phyloP scores from a whole-genome alignment of 92 coral and sea anemone genomes.

The Metridium senile region DNA sequence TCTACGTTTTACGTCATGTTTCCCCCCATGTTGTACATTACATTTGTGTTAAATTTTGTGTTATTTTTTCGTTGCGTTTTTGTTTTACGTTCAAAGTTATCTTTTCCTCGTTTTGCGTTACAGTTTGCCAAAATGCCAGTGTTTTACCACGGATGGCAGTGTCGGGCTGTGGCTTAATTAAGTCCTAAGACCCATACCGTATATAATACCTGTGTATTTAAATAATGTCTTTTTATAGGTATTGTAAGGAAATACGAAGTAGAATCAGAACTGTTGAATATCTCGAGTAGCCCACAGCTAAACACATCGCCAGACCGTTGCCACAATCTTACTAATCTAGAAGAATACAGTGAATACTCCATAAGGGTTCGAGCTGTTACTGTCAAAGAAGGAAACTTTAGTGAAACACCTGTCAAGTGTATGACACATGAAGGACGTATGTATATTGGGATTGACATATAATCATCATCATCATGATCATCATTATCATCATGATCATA shows the following conservation, averaged over 20 bases:
- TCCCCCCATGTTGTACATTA: too few relatives aligned
- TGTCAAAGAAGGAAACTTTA: slow-evolving; percentile 16
- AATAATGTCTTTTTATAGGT: too few relatives aligned
- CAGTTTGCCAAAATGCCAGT: too few relatives aligned
- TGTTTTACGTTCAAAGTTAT: too few relatives aligned
- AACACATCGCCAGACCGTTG: not conserved
- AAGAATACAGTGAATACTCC: slow-evolving; percentile 17
- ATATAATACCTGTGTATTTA: too few relatives aligned
- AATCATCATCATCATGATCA: not conserved
- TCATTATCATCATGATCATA: not conserved
- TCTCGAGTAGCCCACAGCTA: not conserved
- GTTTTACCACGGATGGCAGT: too few relatives aligned
- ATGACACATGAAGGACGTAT: slow-evolving; percentile 30
- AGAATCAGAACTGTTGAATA: not conserved
- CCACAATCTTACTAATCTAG: slow-evolving; percentile 10
- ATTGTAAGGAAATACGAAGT: slow-evolving; percentile 5
- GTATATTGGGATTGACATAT: not conserved
- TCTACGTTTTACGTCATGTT: too few relatives aligned
- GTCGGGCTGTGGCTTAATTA: too few relatives aligned
- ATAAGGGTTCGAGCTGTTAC: slow-evolving; percentile 21
- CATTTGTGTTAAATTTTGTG: too few relatives aligned
- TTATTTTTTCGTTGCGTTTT: too few relatives aligned
- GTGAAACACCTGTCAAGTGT: slow-evolving; percentile 17
- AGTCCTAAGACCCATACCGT: too few relatives aligned
- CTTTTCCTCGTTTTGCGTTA: too few relatives aligned